These are phyloP conservation scores for Leistus spinibarbis DNA, from an alignment of 2,888 invertebrate species.

Conservation along the genomic window DNA sequence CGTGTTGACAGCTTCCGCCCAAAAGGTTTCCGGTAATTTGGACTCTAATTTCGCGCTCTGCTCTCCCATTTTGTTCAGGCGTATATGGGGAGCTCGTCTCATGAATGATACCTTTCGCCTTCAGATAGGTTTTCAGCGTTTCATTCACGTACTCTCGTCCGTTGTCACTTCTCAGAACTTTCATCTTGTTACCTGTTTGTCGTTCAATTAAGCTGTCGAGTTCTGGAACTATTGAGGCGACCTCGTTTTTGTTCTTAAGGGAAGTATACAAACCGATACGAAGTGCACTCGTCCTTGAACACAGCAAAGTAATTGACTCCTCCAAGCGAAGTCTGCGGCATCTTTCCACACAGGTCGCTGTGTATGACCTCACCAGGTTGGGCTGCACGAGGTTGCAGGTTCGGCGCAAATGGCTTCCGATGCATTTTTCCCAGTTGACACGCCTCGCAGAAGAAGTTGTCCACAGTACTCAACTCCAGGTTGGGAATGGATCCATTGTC, in stretches of 20 bases:
- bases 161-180: conserved; percentile 43
- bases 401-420: conserved; percentile 24
- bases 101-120: conserved; percentile 42
- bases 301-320: conserved; percentile 39
- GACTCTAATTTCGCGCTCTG: conserved; percentile 47
- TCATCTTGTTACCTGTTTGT: conserved; percentile 39
- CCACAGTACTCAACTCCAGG: conserved; percentile 21
- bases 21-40: conserved; percentile 44
- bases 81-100: conserved; percentile 42
- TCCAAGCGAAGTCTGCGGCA: conserved; percentile 20
- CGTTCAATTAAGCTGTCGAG: conserved; percentile 29
- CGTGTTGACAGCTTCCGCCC: conserved; percentile 49
- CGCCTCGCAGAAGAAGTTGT: conserved; percentile 38
- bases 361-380: neutral
- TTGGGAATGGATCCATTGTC: conserved; percentile 36
- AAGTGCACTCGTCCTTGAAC: conserved; percentile 41
- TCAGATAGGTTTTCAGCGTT: conserved; percentile 39
- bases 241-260: conserved; percentile 38
- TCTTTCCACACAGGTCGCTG: neutral
- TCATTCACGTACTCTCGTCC: conserved; percentile 42
- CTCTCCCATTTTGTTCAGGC: conserved; percentile 46
- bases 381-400: neutral
- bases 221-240: conserved; percentile 26
- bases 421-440: conserved; percentile 37
- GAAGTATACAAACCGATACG: conserved; percentile 40